Evolutionary conservation across 2,888 invertebrate genomes (phyloP).

Genomic region (Anthrax anthrax): DNA sequence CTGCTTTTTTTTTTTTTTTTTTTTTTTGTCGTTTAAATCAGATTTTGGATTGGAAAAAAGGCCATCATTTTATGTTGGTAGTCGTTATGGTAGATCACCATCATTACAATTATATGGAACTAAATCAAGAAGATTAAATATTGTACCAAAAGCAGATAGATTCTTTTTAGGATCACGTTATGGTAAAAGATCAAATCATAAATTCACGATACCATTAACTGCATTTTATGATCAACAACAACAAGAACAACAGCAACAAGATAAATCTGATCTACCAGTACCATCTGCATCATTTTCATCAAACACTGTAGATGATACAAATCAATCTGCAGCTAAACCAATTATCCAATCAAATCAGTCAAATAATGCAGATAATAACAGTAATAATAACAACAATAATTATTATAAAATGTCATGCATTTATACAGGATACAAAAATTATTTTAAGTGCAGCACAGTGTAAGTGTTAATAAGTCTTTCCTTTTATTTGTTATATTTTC

Average conservation of each 20-base stretch:
- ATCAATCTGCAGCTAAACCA: no score
- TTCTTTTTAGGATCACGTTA: conserved; percentile 34
- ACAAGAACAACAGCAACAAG: no score
- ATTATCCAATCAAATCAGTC: conserved; percentile 3
- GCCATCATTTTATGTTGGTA: conserved; percentile 35
- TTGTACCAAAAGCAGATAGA: conserved; percentile 32
- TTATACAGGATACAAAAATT: conserved; percentile 38
- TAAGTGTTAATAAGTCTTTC: conserved; percentile 26
- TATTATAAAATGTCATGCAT: conserved; percentile 29
- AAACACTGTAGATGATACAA: no score
- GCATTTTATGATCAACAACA: not conserved
- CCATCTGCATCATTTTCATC: conserved; percentile 3
- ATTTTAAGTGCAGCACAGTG: conserved; percentile 39
- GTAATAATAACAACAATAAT: conserved; percentile 14
- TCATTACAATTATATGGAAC: conserved; percentile 19
- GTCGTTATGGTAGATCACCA: conserved; percentile 34
- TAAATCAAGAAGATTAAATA: conserved; percentile 25
- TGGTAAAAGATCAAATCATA: conserved; percentile 28
- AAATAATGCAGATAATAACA: conserved; percentile 15
- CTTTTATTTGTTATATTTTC: no score
- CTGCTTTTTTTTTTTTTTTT: no score
- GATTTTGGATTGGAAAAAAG: no score
- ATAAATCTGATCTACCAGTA: not conserved
- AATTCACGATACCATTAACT: conserved; percentile 10
- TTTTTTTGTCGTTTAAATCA: no score